These are phyloP conservation scores for Pogonocichla stellata DNA, from an alignment of 2,113 vertebrate genomes.

Conservation along the genomic window DNA sequence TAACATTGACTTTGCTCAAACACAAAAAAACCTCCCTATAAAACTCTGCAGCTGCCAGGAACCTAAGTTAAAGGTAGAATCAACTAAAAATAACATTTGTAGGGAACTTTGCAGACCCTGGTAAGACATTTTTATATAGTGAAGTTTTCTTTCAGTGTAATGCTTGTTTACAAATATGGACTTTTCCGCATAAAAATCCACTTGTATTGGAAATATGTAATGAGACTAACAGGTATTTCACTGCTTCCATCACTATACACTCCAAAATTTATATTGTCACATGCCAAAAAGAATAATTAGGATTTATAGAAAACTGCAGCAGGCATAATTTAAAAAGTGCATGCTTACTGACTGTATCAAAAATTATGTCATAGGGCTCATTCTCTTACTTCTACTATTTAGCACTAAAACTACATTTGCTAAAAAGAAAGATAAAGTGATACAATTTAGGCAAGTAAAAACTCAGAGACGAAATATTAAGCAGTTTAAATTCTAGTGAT, in stretches of 20 bases:
- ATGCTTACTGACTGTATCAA: background rate
- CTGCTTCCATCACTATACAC: background rate
- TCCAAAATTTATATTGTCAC: background rate
- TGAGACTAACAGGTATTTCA: background rate
- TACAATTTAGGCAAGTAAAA: background rate
- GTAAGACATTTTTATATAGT: background rate
- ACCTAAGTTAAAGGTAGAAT: background rate
- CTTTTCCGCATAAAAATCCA: background rate
- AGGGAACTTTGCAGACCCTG: background rate
- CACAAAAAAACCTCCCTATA: background rate
- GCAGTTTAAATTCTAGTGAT: background rate
- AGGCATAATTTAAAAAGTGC: background rate
- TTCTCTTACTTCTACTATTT: background rate
- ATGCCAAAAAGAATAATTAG: background rate
- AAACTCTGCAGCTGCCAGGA: background rate
- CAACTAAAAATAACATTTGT: background rate
- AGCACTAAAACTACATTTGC: background rate
- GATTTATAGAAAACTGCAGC: background rate
- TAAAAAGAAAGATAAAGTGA: background rate
- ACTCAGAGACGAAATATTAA: background rate
- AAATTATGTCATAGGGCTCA: background rate
- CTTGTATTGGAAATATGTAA: background rate
- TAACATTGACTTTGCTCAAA: background rate
- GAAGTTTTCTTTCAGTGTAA: background rate
- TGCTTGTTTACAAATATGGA: fast-evolving